phyloP scores from a whole-genome alignment of 2,113 vertebrate genomes.

The Colossoma macropomum region DNA sequence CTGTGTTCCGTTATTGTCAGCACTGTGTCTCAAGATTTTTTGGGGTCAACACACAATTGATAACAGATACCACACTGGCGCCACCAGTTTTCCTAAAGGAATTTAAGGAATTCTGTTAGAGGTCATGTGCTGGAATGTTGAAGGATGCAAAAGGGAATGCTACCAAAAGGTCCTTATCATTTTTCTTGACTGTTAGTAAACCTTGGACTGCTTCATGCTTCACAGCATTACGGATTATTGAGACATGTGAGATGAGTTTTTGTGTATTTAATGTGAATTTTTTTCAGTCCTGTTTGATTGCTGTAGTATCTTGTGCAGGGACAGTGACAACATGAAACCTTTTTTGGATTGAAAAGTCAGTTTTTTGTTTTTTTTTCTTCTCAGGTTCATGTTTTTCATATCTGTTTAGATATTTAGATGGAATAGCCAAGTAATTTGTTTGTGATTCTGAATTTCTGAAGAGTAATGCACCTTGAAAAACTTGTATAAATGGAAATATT shows the following conservation, averaged over 20 bases:
- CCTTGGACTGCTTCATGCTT: background rate
- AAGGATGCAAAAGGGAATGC: background rate
- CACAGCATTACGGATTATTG: background rate
- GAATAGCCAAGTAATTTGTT: too few species aligned
- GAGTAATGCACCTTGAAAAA: too few species aligned
- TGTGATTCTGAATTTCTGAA: too few species aligned
- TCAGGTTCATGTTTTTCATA: background rate
- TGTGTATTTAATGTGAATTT: too few species aligned
- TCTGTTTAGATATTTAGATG: background rate
- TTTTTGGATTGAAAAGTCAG: too few species aligned
- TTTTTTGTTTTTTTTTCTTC: too few species aligned
- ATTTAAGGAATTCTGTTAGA: constrained; percentile 8
- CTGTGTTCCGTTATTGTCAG: constrained; percentile 21
- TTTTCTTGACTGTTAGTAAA: background rate
- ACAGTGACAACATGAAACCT: too few species aligned
- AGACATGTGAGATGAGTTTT: too few species aligned
- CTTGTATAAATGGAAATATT: too few species aligned
- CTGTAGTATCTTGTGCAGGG: too few species aligned
- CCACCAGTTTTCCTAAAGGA: constrained; percentile 21
- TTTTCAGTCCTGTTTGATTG: too few species aligned
- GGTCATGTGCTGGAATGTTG: background rate
- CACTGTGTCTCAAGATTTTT: background rate
- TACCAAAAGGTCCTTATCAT: background rate
- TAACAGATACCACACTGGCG: constrained; percentile 20
- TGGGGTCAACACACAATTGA: constrained; percentile 8